Conservation (phyloP, 2,113 vertebrate genomes). For the Proterorhinus semilunaris region DNA sequence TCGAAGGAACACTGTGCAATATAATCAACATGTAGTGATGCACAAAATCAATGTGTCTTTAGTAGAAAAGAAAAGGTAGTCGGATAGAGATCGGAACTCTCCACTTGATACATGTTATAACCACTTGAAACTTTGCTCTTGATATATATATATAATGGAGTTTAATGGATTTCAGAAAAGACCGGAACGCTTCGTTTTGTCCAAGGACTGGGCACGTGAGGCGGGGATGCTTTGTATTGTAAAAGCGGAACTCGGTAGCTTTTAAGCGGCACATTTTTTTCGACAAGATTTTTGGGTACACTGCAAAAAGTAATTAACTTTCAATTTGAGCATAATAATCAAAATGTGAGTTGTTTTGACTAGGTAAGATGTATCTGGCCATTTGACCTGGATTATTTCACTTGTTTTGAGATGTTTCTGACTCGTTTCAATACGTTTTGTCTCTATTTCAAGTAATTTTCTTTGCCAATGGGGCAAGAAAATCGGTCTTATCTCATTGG, state of each 20-base stretch:
- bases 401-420: too few species aligned
- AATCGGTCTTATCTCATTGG: too few species aligned
- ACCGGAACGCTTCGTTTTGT: background rate
- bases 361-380: too few species aligned
- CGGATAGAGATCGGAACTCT: conserved; percentile 29
- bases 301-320: too few species aligned
- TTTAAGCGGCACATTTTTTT: too few species aligned
- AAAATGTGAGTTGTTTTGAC: too few species aligned
- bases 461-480: too few species aligned
- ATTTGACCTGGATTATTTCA: too few species aligned
- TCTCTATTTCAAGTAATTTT: too few species aligned
- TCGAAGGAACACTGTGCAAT: conserved; percentile 23
- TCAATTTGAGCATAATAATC: too few species aligned
- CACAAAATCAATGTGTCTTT: conserved; percentile 23
- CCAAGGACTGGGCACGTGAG: conserved; percentile 35
- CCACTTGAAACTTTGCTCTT: background rate
- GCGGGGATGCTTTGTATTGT: conserved; percentile 20
- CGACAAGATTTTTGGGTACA: too few species aligned
- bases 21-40: conserved; percentile 19
- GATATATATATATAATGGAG: conserved; percentile 1
- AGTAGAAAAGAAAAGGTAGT: conserved; percentile 6
- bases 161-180: background rate
- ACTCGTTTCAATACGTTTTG: too few species aligned
- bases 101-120: background rate
- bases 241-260: background rate